Base-by-base conservation (phyloP, 2,113 vertebrate species). In the Eonycteris spelaea region DNA sequence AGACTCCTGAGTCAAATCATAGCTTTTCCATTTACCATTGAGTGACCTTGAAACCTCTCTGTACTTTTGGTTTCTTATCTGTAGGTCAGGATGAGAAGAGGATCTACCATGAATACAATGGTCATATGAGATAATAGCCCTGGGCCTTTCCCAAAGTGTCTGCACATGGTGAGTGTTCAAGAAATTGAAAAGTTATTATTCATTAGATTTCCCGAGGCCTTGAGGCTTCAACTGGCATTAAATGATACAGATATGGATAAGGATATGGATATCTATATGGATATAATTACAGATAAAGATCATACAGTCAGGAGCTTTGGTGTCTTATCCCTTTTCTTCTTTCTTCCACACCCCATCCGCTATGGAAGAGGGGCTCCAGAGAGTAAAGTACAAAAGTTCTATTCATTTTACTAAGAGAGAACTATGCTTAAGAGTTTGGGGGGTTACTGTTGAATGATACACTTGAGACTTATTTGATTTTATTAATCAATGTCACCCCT, bases 211-310 rank as follows among this genome's bases (percentile, higher is more conserved):
- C 11, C 4, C 61, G 33, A 63, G 28, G 18, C 24, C 4, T n/a
- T 26, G 43, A 71, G 3, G 10, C 8, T 12, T 71, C 13, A 7
- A 4, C 38, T 13, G 28, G n/a, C 7, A 82, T 40, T 48, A 51
- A 7, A n/a, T 12, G 4, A 53, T 33, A 33, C 14, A 24, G n/a
- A 51, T 40, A 8, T 43, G 33, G 7, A n/a, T 18, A 51, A 7
- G 21, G 12, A 19, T 22, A 51, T 3, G 5, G 9, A 2, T 16
- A 35, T 11, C 3, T 21, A 7, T 22, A 14, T 10, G 1, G 12
- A 14, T 53, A 21, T 61, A n/a, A 79, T 28, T 73, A 30, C 0
- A 91, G 21, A 51, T 21, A 55, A 7, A 86, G 24, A 10, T 28
- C 38, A 43, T 33, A 38, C 2, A 57, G 19, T 28, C 35, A 59